Percentiles rank a stretch among this genome's conserved stretches.
These are phyloP conservation scores for Hippocampus comes DNA, from an alignment of 2,113 vertebrate genomes.

Conservation along the genomic window DNA sequence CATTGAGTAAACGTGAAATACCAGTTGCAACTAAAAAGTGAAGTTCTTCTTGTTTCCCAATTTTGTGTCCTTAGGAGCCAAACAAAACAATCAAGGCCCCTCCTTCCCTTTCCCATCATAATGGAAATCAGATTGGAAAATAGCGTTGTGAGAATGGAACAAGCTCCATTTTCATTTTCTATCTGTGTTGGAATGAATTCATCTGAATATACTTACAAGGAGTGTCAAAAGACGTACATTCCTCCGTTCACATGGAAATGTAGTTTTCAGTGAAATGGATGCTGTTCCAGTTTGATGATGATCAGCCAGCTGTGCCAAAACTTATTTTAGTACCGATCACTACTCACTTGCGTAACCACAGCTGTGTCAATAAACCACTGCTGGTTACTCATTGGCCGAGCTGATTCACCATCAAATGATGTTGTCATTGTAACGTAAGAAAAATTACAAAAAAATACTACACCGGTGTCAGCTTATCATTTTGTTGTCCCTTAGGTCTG, in stretches of 20 bases:
- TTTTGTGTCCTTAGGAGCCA: not conserved
- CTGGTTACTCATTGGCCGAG: not conserved
- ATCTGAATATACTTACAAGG: slow-evolving; percentile 67
- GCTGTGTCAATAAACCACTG: not conserved
- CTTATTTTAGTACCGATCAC: not conserved
- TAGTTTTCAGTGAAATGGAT: slow-evolving; percentile 59
- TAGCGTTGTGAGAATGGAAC: slow-evolving; percentile 65
- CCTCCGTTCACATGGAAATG: slow-evolving; percentile 66
- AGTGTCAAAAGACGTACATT: slow-evolving; percentile 62
- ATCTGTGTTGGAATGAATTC: slow-evolving; percentile 60
- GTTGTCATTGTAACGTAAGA: not conserved
- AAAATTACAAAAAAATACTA: too few relatives aligned
- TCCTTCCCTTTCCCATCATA: slow-evolving; percentile 45
- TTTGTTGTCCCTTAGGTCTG: too few relatives aligned
- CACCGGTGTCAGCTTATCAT: too few relatives aligned
- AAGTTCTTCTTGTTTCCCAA: not conserved
- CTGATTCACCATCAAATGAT: not conserved
- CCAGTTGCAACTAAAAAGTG: not conserved
- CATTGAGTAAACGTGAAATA: not conserved
- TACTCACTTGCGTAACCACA: not conserved
- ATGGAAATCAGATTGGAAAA: slow-evolving; percentile 70
- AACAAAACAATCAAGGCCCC: not conserved
- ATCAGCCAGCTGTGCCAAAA: slow-evolving; percentile 43
- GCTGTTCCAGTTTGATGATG: slow-evolving; percentile 52
- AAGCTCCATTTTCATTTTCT: slow-evolving; percentile 37